These are phyloP conservation scores for Desmophyllum pertusum DNA, from an alignment of 92 coral and sea anemone species.

Conservation along the genomic window DNA sequence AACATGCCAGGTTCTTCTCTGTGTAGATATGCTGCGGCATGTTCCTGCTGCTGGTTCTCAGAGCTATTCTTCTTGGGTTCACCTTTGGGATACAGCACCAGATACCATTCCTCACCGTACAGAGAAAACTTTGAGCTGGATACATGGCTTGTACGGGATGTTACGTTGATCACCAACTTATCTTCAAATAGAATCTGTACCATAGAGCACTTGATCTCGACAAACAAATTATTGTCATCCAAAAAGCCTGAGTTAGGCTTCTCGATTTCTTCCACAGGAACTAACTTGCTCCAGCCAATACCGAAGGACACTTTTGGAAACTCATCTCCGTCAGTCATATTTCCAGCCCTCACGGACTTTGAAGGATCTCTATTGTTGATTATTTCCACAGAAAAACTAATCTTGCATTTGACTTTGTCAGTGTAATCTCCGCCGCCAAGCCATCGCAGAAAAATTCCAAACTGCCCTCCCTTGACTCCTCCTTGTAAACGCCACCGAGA, in stretches of 20 bases:
- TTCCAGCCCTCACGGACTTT: constrained; percentile 77
- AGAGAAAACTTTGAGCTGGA: constrained; percentile 86
- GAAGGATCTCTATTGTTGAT: constrained; percentile 72
- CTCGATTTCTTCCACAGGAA: constrained; percentile 69
- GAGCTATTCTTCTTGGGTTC: constrained; percentile 69
- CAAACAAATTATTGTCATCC: constrained; percentile 71
- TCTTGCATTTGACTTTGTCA: constrained; percentile 80
- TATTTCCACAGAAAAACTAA: constrained; percentile 67
- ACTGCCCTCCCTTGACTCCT: constrained; percentile 84
- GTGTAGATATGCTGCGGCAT: constrained; percentile 84
- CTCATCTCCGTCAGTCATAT: constrained; percentile 82
- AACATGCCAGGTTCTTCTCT: constrained; percentile 77
- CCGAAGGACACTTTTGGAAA: constrained; percentile 86
- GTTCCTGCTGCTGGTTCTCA: constrained; percentile 66
- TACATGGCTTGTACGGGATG: constrained; percentile 79
- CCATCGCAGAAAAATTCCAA: constrained; percentile 93
- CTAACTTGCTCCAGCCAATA: constrained; percentile 93
- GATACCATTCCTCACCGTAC: constrained; percentile 87
- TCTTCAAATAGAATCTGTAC: constrained; percentile 86
- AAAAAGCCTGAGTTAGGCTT: constrained; percentile 73
- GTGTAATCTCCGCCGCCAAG: constrained; percentile 82
- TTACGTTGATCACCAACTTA: constrained; percentile 71
- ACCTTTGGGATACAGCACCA: constrained; percentile 88
- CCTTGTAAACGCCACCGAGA: constrained; percentile 95
- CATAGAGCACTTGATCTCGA: constrained; percentile 81